Evolutionary conservation across 2,797 vertebrate genomes (phyloP), one percentile per base, ranked within the genome.

Genomic region (Chrysolophus pictus): DNA sequence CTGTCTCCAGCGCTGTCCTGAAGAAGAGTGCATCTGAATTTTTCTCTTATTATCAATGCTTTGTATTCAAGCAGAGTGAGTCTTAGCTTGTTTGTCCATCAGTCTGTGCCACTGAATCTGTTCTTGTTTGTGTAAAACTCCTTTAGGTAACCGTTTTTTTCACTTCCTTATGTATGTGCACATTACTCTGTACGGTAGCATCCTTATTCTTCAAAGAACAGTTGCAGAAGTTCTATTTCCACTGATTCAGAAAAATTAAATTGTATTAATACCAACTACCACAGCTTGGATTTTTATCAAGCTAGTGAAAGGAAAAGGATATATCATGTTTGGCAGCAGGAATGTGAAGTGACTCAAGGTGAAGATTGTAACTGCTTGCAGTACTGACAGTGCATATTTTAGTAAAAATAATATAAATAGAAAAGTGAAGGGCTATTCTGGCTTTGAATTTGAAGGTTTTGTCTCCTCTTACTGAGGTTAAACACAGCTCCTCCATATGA

Each of bases 321-420:
- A 39, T 81, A 81, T 94, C 71, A 60, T 37, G 23, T 80, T 75
- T 59, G 67, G 73, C 62, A 88, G 51, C 63, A 80, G 41, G 68
- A 86, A 82, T 62, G 82, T 74, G 51, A 91, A 85, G 49, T 78
- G 56, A 74, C 49, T 74, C 67, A 88, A 88, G 58, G 51, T 74
- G 26, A 39, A 51, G 39, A 21, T 56, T 77, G 24, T 73, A 68
- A 65, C 24, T 82, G 19, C 44, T 77, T 86, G 59, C 76, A 51
- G 49, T 59, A 28, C 46, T 75, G 49, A 69, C 29, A 72, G 3
- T 62, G 21, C 17, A 91, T 26, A 39, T 88, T 23, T 31, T 72
- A 23, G 26, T 80, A 9, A 79, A 77, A 80, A 75, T 42, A 13
- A 35, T 80, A 28, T 69, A 72, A 87, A 75, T 10, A 83, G 33